Evolutionary conservation across 2,888 invertebrate species (phyloP).

Genomic region (Magallana nippona): DNA sequence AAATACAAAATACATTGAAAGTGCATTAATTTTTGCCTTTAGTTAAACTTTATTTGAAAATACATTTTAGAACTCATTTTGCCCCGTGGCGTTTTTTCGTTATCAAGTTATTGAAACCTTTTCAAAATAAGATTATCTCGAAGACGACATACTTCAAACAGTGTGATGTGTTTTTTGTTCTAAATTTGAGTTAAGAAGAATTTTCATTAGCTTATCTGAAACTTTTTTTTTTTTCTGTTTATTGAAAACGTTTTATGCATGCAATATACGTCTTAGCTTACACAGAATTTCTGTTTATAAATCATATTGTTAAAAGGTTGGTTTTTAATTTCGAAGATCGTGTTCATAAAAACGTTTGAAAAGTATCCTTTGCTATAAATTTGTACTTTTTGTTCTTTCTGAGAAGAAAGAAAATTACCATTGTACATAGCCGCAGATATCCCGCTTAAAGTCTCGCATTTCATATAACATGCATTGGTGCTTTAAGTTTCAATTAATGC

Average conservation of each 20-base stretch:
- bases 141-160: conserved; percentile 23
- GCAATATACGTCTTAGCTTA: neutral
- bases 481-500: no score
- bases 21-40: conserved; percentile 23
- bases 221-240: neutral
- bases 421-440: no score
- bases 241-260: conserved; percentile 13
- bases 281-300: neutral
- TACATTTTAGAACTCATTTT: conserved; percentile 25
- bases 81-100: neutral
- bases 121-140: conserved; percentile 18
- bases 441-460: no score
- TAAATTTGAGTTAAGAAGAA: conserved; percentile 18
- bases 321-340: no score
- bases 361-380: no score
- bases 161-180: conserved; percentile 23
- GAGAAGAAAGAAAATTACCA: no score
- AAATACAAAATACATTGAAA: conserved; percentile 4
- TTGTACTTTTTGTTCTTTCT: no score
- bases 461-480: no score
- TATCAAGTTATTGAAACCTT: conserved; percentile 10
- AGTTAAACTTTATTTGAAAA: neutral
- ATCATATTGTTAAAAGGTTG: no score
- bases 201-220: conserved; percentile 24
- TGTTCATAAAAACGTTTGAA: no score